Conservation (phyloP, 2,888 invertebrate species). For the Trichopoda pennipes region DNA sequence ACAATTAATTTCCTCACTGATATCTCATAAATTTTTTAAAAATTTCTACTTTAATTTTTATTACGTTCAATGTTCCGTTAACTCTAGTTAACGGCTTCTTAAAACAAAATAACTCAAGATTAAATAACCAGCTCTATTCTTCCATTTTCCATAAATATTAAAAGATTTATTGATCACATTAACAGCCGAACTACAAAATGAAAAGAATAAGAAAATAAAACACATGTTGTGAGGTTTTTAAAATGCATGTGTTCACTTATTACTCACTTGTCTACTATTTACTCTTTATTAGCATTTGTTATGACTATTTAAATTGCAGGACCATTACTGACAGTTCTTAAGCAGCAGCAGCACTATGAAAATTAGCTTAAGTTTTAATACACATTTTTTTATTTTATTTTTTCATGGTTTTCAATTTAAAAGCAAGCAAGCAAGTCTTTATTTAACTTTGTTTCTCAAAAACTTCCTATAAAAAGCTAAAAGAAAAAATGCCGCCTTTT, state of each 20-base stretch:
- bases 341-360: conserved; percentile 49
- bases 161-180: conserved; percentile 44
- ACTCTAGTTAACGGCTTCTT: too few relatives aligned
- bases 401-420: conserved; percentile 26
- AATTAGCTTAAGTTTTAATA: conserved; percentile 75
- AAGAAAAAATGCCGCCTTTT: conserved; percentile 75
- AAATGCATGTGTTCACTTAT: conserved; percentile 46
- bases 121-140: too few relatives aligned
- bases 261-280: conserved; percentile 68
- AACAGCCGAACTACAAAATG: too few relatives aligned
- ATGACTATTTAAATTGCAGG: conserved; percentile 78
- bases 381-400: background rate
- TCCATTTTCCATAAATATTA: background rate
- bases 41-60: too few relatives aligned
- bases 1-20: too few relatives aligned
- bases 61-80: too few relatives aligned
- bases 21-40: too few relatives aligned
- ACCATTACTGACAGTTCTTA: conserved; percentile 25
- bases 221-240: background rate
- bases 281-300: conserved; percentile 78
- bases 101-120: too few relatives aligned
- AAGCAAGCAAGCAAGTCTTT: conserved; percentile 51
- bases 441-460: conserved; percentile 71
- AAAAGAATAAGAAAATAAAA: too few relatives aligned
- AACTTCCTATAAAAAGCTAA: conserved; percentile 10